phyloP scores from a whole-genome alignment of 2,113 vertebrate genomes.

The Nerophis ophidion region DNA sequence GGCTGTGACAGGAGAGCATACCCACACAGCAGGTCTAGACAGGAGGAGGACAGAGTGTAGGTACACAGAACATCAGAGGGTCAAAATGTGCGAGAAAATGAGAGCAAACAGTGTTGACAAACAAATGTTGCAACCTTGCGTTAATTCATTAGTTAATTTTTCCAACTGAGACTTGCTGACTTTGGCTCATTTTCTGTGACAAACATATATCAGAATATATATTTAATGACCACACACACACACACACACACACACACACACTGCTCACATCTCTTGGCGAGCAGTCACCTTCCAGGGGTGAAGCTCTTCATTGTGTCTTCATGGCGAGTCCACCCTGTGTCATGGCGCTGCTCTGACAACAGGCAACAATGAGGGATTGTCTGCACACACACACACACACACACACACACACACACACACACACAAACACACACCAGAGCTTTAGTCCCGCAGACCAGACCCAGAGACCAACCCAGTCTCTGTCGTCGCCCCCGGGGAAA shows the following conservation, averaged over 20 bases:
- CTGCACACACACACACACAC: constrained; percentile 1
- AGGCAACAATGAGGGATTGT: constrained; percentile 69
- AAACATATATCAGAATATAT: no score
- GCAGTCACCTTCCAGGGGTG: constrained; percentile 30
- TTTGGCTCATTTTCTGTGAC: no score
- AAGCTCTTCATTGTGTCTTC: constrained; percentile 43
- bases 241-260: constrained; percentile 41
- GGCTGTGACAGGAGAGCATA: no score
- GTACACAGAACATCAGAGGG: no score
- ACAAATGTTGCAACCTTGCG: no score
- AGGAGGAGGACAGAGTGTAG: no score
- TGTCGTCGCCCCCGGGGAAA: background rate
- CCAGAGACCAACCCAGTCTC: constrained; percentile 21
- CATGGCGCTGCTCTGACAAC: constrained; percentile 59
- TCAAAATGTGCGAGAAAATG: no score
- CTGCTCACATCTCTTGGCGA: constrained; percentile 21
- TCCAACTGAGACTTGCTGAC: no score
- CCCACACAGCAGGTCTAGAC: no score
- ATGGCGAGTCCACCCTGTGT: constrained; percentile 27
- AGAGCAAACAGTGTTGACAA: no score
- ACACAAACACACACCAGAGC: background rate
- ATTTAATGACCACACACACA: no score
- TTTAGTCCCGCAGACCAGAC: constrained; percentile 22
- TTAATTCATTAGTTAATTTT: no score
- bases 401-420: background rate